Evolutionary conservation across 2,888 invertebrate genomes (phyloP), one percentile per base, ranked within the genome.

Genomic region (Leucania comma): DNA sequence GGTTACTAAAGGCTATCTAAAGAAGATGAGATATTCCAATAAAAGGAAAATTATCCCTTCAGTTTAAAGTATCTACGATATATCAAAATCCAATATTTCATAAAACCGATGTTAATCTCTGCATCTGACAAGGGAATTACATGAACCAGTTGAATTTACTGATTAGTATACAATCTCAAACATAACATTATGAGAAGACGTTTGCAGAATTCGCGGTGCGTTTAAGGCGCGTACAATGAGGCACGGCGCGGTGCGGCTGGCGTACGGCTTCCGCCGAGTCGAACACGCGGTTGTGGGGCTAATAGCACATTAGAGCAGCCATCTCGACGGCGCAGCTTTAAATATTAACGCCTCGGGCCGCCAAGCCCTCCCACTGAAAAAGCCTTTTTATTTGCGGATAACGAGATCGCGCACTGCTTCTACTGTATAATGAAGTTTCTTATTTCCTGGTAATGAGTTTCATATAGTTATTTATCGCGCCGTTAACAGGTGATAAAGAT

Each of bases 241-340:
- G 65, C 26, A 50, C 68, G 66, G 63, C 12, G 64, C 58, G 57
- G 72, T 48, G 59, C 66, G 68, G 54, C 71, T 54, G 68, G 53
- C 79, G 75, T 77, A 70, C 64, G 68, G 72, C 78, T 78, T 79
- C 71, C 79, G 79, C 74, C 74, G 85, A 89, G 88, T 87, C 87
- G 89, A 90, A 89, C 86, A 86, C 85, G 89, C 86, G 90, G 90
- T 88, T 90, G 82, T 84, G 86, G 81, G 79, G 89, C 90, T 92
- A 93, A 93, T 92, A 93, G 93, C 92, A 91, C 93, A 93, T 94
- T 93, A 94, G 92, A 92, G 90, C 86, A 87, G 87, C 90, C 90
- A 90, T 90, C 92, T 91, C 90, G 85, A 81, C 87, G 83, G 87
- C 88, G 86, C 85, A 88, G 89, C 89, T 92, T 93, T 92, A 92